These are phyloP conservation scores for Saturnia japonica DNA, from an alignment of 2,888 invertebrate genomes.

Conservation along the genomic window DNA sequence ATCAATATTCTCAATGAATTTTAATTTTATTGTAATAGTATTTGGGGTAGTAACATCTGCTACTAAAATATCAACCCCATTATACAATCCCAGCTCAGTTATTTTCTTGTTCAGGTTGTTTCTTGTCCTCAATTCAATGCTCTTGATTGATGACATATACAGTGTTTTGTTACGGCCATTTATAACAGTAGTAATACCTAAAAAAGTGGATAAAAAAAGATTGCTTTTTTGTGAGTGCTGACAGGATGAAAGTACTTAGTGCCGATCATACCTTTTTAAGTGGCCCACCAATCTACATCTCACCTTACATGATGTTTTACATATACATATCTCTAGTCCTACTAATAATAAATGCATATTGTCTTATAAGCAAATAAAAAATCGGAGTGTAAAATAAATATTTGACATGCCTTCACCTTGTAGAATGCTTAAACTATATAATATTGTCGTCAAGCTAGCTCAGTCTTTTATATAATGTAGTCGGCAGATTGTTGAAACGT, in stretches of 20 bases:
- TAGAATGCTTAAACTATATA: no score
- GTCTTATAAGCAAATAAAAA: no score
- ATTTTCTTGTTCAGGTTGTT: constrained; percentile 94
- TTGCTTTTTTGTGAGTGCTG: neutral
- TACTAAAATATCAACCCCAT: constrained; percentile 94
- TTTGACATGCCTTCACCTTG: no score
- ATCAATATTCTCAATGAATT: constrained; percentile 82
- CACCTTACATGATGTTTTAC: no score
- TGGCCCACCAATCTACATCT: no score
- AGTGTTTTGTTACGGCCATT: constrained; percentile 94
- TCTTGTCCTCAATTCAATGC: constrained; percentile 94
- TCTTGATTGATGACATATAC: constrained; percentile 95
- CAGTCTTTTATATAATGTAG: no score
- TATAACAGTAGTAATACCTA: constrained; percentile 89
- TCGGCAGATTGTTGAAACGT: no score
- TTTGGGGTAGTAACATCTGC: constrained; percentile 96
- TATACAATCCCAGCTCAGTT: constrained; percentile 90
- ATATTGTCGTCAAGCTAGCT: no score
- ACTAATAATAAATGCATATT: no score
- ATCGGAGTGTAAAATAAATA: no score
- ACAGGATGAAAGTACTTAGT: neutral
- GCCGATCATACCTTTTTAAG: no score
- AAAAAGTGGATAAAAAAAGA: constrained; percentile 28
- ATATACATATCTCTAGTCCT: no score
- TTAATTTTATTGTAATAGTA: constrained; percentile 88